Base-by-base conservation (phyloP, 2,113 vertebrate genomes). In the Erythrocercus mccallii region DNA sequence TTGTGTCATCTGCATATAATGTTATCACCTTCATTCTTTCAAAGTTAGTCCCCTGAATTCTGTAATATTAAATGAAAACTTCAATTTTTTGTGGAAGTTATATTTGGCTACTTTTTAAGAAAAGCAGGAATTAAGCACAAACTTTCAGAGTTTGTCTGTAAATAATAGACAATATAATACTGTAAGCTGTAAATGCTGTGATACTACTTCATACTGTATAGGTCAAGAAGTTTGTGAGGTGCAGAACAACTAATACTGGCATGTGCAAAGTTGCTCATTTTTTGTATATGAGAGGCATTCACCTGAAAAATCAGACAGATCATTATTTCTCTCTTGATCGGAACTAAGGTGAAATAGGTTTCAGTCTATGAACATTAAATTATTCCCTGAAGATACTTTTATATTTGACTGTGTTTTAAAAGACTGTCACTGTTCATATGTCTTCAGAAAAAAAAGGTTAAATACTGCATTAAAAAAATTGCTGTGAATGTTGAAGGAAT, bases 1-100 rank as follows among this genome's bases (percentile, higher is more conserved):
- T 33, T 13, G 24, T 71, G 30, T 94, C 69, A 92, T 81, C 85
- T 61, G 64, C 68, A 72, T 80, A 86, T 40, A 91, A 81, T 72
- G 28, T 68, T 81, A 90, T 69, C 92, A 61, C 35, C 31, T 81
- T 87, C 48, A 76, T 87, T 95, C 65, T 92, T 88, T 92, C 79
- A 84, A 80, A 96, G 61, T 91, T 69, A 15, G 64, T 64, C 38
- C 85, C 58, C 76, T 58, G 44, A 88, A 74, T 74, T 47, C 37
- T 86, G 20, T 90, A 64, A 90, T 64, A 61, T 45, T 58, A 51
- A 42, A 89, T 38, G 44, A 77, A 91, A 81, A 60, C 24, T 47
- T 84, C 30, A 7, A 1, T 9, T 87, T 88, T 91, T 62, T 25
- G 38, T 51, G 51, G 45, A 33, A 81, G 51, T 84, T 89, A 47